Percentiles rank a stretch among this genome's conserved stretches.
These are phyloP conservation scores for Protaetia brevitarsis DNA, from an alignment of 1,140 invertebrate species.

Conservation along the genomic window DNA sequence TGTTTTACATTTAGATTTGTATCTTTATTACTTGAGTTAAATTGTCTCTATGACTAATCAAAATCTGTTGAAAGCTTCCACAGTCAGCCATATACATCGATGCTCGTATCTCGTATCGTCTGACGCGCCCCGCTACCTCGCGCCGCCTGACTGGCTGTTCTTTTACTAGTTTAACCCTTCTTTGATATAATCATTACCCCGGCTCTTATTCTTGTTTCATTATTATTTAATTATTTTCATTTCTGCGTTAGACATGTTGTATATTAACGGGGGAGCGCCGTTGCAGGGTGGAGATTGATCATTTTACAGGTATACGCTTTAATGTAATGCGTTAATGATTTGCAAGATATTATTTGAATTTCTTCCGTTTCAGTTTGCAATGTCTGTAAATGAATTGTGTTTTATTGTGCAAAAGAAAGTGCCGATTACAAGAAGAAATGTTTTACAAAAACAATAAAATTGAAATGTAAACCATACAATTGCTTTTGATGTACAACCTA, in stretches of 20 bases:
- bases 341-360: too few relatives aligned
- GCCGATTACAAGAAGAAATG: too few relatives aligned
- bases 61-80: constrained; percentile 43
- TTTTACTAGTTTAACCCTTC: constrained; percentile 47
- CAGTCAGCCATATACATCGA: constrained; percentile 27
- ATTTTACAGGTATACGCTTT: constrained; percentile 15
- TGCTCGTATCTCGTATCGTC: constrained; percentile 8
- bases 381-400: too few relatives aligned
- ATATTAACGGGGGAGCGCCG: not conserved
- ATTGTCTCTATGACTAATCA: constrained; percentile 49
- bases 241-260: constrained; percentile 47
- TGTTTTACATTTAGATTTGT: constrained; percentile 44
- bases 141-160: constrained; percentile 23
- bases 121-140: not conserved
- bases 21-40: constrained; percentile 46
- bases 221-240: constrained; percentile 53
- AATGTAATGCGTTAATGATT: constrained; percentile 10
- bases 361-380: too few relatives aligned
- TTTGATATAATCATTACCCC: constrained; percentile 50
- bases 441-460: too few relatives aligned
- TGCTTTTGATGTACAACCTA: too few relatives aligned
- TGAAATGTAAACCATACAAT: too few relatives aligned
- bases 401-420: too few relatives aligned
- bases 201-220: constrained; percentile 47
- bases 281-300: not conserved